These are phyloP conservation scores for Oophaga pumilio DNA, from an alignment of 2,113 vertebrate genomes.

Conservation along the genomic window DNA sequence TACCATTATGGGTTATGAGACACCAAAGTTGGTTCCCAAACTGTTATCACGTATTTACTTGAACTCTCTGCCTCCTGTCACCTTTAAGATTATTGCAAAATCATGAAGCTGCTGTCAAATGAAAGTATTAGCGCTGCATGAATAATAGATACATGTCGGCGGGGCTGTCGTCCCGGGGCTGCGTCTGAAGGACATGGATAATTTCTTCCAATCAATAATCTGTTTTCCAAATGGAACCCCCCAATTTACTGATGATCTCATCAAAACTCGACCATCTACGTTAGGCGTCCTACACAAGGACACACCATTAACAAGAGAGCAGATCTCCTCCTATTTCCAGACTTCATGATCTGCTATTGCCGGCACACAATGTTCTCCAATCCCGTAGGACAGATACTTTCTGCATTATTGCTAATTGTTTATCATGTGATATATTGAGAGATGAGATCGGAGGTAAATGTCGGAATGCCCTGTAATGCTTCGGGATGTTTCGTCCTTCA, in stretches of 20 bases:
- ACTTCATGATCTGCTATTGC: neutral
- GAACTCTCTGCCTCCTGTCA: too few species aligned
- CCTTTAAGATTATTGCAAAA: too few species aligned
- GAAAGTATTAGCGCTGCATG: neutral
- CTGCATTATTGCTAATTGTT: neutral
- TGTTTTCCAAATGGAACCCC: neutral
- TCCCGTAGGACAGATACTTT: neutral
- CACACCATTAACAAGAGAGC: neutral
- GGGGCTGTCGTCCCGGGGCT: neutral
- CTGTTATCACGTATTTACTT: too few species aligned
- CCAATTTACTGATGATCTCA: neutral
- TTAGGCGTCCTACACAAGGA: neutral
- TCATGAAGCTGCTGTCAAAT: neutral
- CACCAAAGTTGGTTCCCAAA: too few species aligned
- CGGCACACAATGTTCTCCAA: neutral
- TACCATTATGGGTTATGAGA: too few species aligned
- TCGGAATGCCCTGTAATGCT: neutral
- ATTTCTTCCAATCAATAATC: neutral
- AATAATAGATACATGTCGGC: neutral
- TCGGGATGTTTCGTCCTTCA: neutral
- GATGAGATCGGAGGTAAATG: neutral
- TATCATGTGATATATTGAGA: neutral
- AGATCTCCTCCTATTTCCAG: neutral
- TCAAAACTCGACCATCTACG: neutral
- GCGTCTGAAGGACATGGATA: neutral